Evolutionary conservation across 2,888 invertebrate genomes (phyloP).

Genomic region (Sarcophaga rosellei): DNA sequence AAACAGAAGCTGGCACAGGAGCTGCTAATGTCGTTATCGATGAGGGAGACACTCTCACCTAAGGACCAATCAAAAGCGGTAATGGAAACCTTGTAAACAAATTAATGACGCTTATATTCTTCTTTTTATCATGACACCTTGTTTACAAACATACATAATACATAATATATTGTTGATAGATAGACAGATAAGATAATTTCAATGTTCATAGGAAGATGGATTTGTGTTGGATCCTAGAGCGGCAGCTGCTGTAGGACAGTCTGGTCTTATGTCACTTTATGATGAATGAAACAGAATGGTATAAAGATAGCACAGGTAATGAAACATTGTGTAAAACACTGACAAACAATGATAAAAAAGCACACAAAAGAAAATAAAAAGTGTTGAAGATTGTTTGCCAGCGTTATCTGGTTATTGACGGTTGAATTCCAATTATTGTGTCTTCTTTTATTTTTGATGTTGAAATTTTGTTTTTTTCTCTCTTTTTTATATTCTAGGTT

Average conservation of each 20-base stretch:
- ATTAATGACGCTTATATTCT: not conserved
- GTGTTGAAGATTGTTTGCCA: too few species aligned
- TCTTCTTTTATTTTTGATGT: not conserved
- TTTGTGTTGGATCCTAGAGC: conserved; percentile 92
- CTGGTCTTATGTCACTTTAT: conserved; percentile 99
- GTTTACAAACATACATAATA: not conserved
- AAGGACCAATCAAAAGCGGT: conserved; percentile 90
- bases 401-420: not conserved
- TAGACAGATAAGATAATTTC: conserved; percentile 45
- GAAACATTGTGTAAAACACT: conserved; percentile 41
- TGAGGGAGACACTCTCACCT: conserved; percentile 97
- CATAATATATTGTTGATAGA: not conserved
- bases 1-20: conserved; percentile 98
- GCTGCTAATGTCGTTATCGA: conserved; percentile 97
- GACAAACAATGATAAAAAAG: not conserved
- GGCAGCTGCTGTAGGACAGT: conserved; percentile 99
- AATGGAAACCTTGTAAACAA: conserved; percentile 68
- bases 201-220: conserved; percentile 84
- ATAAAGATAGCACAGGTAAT: conserved; percentile 97
- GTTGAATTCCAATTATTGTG: not conserved
- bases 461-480: too few species aligned
- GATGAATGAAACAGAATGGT: conserved; percentile 99
- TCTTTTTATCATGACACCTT: not conserved
- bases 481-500: conserved; percentile 84
- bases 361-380: too few species aligned